phyloP scores from a whole-genome alignment of 2,113 vertebrate species.

The Dromaius novaehollandiae region DNA sequence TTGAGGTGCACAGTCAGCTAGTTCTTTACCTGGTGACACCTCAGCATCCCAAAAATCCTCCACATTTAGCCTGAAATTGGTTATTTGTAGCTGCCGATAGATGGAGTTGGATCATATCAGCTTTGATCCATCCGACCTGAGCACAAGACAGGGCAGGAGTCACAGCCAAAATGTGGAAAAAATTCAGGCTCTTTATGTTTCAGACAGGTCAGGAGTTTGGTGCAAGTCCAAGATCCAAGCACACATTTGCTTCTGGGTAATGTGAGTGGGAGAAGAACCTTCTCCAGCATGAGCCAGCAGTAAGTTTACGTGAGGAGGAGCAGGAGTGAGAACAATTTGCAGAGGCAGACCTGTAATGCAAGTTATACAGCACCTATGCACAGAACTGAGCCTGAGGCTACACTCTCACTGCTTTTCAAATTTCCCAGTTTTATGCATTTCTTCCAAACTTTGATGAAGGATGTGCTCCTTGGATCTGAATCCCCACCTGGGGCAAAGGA shows the following conservation, averaged over 20 bases:
- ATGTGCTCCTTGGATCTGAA: constrained; percentile 34
- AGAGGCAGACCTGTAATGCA: constrained; percentile 22
- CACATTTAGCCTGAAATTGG: background rate
- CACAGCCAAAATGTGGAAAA: rapidly evolving
- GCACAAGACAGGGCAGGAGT: background rate
- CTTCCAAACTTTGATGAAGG: constrained; percentile 57
- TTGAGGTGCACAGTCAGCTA: no score
- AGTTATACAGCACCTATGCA: background rate
- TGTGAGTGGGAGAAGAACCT: background rate
- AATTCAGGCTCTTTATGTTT: background rate
- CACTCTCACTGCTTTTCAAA: constrained; percentile 37
- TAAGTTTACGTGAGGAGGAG: background rate
- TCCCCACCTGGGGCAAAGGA: constrained; percentile 7
- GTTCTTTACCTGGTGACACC: background rate
- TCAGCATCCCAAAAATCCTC: background rate
- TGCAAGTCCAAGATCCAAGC: background rate
- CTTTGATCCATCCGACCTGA: background rate
- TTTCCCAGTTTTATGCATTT: constrained; percentile 27
- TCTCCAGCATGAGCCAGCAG: background rate
- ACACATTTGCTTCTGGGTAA: background rate
- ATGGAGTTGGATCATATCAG: rapidly evolving
- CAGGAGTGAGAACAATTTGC: background rate
- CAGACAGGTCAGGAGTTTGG: background rate
- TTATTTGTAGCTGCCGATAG: background rate
- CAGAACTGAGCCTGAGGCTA: constrained; percentile 35